Evolutionary conservation across 2,888 invertebrate species (phyloP).

Genomic region (Harpalus rufipes): DNA sequence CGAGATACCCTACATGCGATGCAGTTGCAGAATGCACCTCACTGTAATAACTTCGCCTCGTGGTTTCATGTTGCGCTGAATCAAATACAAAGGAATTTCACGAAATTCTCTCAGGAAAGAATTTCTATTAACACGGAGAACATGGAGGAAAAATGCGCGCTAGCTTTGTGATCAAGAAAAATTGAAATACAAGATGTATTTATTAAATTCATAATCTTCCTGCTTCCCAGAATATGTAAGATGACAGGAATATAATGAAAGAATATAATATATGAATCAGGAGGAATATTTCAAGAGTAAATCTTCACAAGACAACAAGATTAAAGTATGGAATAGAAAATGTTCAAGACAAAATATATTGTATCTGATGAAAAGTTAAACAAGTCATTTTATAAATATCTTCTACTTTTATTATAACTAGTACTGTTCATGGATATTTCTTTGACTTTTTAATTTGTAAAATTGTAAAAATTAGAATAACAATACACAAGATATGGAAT

Average conservation of each 20-base stretch:
- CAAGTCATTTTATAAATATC: too few species aligned
- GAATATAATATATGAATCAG: conserved; percentile 2
- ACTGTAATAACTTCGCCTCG: conserved; percentile 9
- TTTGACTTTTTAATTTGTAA: too few species aligned
- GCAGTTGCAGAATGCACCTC: conserved; percentile 15
- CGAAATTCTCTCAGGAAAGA: background rate
- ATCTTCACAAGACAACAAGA: background rate
- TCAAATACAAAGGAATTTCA: background rate
- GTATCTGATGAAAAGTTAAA: too few species aligned
- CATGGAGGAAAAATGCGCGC: background rate
- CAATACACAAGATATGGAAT: too few species aligned
- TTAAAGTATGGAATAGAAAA: background rate
- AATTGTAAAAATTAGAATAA: too few species aligned
- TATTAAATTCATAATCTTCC: background rate
- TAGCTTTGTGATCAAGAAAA: background rate
- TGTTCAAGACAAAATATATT: background rate
- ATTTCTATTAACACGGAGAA: background rate
- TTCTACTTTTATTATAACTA: too few species aligned
- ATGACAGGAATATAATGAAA: conserved; percentile 1
- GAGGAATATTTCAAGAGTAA: background rate
- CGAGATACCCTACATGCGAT: background rate
- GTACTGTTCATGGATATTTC: too few species aligned
- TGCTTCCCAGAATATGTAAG: background rate
- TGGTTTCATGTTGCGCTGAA: conserved; percentile 9
- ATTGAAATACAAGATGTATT: conserved; percentile 3